phyloP scores from a whole-genome alignment of 2,888 invertebrate species.

The Troglohyphantes excavatus region DNA sequence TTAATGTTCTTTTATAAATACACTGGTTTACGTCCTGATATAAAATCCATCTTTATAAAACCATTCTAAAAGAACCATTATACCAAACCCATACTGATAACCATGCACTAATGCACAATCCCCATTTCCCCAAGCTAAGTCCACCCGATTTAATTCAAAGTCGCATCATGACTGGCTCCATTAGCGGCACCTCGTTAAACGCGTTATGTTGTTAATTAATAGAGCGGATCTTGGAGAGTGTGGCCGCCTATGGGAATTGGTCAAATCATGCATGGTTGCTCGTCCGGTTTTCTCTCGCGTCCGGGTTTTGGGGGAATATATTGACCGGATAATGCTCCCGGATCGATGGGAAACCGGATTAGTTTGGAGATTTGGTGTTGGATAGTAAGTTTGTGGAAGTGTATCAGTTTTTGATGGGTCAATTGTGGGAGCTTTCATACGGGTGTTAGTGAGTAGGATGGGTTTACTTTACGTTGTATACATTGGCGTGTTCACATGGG shows the following conservation, averaged over 20 bases:
- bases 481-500: too few species aligned
- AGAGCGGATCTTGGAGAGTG: background rate
- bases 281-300: background rate
- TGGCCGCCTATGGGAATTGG: conserved; percentile 16
- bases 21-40: too few species aligned
- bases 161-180: background rate
- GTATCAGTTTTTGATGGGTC: background rate
- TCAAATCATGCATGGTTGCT: conserved; percentile 16
- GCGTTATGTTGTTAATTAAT: conserved; percentile 26
- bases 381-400: background rate
- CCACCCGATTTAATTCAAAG: background rate
- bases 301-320: background rate
- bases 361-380: background rate
- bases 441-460: too few species aligned
- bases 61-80: too few species aligned
- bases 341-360: background rate
- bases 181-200: conserved; percentile 8
- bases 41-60: too few species aligned
- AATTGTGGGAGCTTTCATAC: too few species aligned
- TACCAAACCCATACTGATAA: too few species aligned
- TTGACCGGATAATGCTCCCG: background rate
- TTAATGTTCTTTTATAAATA: too few species aligned
- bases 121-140: too few species aligned
- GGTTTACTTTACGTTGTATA: too few species aligned
- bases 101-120: too few species aligned